Percentiles rank a stretch among this genome's conserved stretches.
phyloP scores from a whole-genome alignment of 2,113 vertebrate species.

The Hippocampus barbouri region DNA sequence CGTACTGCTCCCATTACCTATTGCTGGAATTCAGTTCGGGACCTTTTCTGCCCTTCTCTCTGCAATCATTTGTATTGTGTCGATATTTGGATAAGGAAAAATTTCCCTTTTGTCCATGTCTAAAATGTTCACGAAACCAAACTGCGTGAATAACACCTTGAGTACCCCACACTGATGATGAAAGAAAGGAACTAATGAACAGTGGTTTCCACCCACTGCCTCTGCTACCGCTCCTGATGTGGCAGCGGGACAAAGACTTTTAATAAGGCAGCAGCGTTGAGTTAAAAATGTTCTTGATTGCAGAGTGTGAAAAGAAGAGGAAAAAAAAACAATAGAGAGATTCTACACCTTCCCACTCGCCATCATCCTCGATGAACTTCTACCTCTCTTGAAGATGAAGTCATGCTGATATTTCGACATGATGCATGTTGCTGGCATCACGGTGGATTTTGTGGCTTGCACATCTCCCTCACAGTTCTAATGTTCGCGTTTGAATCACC shows the following conservation, averaged over 20 bases:
- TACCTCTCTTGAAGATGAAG: background rate
- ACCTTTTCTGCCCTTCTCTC: background rate
- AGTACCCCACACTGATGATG: constrained; percentile 37
- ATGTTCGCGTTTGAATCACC: background rate
- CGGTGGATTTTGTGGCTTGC: too few species aligned
- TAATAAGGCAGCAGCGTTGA: constrained; percentile 43
- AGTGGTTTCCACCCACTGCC: constrained; percentile 48
- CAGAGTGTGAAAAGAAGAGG: constrained; percentile 35
- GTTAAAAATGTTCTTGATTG: constrained; percentile 61
- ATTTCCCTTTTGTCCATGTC: background rate
- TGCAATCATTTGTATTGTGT: background rate
- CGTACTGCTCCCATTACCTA: too few species aligned
- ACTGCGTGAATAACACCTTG: constrained; percentile 27
- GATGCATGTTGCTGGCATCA: background rate
- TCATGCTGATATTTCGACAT: background rate
- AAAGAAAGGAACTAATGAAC: constrained; percentile 57
- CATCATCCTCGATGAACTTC: background rate
- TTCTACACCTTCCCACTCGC: background rate
- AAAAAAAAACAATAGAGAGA: constrained; percentile 12
- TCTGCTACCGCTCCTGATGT: constrained; percentile 40
- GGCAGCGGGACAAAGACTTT: constrained; percentile 53
- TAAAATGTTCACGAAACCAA: constrained; percentile 5
- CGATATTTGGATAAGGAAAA: background rate
- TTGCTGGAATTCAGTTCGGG: too few species aligned
- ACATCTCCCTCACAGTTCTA: too few species aligned